Conservation (phyloP, 2,113 vertebrate genomes). For the Oncorhynchus mykiss region DNA sequence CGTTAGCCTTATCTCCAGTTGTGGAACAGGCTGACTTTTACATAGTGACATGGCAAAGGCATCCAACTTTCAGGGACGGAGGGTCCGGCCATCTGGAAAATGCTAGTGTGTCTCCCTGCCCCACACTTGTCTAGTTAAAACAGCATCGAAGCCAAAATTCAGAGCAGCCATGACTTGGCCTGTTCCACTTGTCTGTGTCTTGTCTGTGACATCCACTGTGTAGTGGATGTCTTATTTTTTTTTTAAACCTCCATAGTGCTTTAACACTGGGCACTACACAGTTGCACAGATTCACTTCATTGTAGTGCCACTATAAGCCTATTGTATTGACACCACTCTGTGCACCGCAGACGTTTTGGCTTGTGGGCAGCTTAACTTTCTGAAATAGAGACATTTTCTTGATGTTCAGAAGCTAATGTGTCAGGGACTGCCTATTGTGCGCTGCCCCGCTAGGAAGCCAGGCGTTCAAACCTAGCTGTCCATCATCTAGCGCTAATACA, state of each 20-base stretch:
- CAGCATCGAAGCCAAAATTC: not conserved
- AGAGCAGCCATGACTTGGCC: not conserved
- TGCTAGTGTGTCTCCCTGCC: not conserved
- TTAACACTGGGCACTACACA: not conserved
- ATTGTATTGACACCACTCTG: not conserved
- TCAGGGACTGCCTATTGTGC: not conserved
- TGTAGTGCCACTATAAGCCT: not conserved
- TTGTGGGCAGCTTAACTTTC: not conserved
- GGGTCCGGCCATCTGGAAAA: conserved; percentile 23
- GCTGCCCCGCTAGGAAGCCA: not conserved
- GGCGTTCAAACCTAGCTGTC: not conserved
- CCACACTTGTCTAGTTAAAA: not conserved
- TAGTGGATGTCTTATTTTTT: not conserved
- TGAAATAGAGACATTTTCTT: not conserved
- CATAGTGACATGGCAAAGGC: conserved; percentile 10
- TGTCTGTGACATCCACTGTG: too few species aligned
- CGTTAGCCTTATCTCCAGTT: not conserved
- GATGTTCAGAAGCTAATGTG: not conserved
- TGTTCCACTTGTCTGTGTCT: not conserved
- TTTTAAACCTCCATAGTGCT: not conserved
- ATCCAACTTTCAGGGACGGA: conserved; percentile 21
- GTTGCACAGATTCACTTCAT: not conserved
- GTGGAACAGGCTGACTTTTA: not conserved
- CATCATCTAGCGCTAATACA: not conserved
- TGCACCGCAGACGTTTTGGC: not conserved